Evolutionary conservation across 2,888 invertebrate species (phyloP), one percentile per base, ranked within the genome.

Genomic region (Heteromurus nitidus): DNA sequence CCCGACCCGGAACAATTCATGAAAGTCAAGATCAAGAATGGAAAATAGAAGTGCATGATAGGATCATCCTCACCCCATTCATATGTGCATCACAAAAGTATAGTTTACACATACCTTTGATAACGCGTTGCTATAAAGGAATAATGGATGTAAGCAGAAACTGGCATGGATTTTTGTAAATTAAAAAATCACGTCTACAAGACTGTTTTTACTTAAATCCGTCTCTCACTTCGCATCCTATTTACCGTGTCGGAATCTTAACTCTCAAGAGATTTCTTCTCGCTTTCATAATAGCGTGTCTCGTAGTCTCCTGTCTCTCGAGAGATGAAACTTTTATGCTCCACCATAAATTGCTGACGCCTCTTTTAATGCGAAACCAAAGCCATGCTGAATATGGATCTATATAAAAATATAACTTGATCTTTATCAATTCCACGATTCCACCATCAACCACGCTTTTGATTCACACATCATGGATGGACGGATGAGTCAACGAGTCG

Each of bases 11-110:
- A 81, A 75, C 80, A 81, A 81, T 81, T 75, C 75, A 69, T 75
- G 74, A 81, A 81, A 81, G 80, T 81, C 80, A 81, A 81, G 80
- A 81, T 81, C 80, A 81, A 81, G 80, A 81, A 75, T 81, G 64
- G 74, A 55, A 44, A 73, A 67, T 55, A 31, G 20, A 65, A n/a
- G 22, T 16, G 5, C 24, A 75, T 20, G 67, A 53, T 18, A 44
- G 31, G 55, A 65, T 20, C 20, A 50, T 50, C 50, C 18, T 50
- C 20, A n/a, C n/a, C 13, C n/a, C 3, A 13, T 47, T 47, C 47
- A 47, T 50, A 16, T 7, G n/a, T n/a, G n/a, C n/a, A n/a, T n/a
- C n/a, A n/a, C n/a, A n/a, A n/a, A n/a, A n/a, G n/a, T n/a, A n/a
- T n/a, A n/a, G n/a, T n/a, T n/a, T n/a, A n/a, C n/a, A n/a, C n/a